Evolutionary conservation across 2,888 invertebrate species (phyloP).

Genomic region (Melitaea athalia): DNA sequence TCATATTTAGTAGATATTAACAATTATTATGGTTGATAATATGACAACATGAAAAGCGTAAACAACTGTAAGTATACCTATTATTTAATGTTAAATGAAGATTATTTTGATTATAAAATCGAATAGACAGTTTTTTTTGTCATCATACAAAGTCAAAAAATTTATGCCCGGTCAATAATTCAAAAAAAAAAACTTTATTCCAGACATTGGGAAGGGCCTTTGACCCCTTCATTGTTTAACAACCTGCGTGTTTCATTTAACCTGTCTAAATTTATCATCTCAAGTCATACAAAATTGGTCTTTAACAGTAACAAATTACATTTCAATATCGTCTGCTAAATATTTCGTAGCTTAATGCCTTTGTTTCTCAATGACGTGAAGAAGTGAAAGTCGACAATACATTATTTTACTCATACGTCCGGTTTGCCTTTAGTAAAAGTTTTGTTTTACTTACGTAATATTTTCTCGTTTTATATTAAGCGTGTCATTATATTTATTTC

Average conservation of each 20-base stretch:
- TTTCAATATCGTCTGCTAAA: conserved; percentile 39
- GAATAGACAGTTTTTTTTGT: not conserved
- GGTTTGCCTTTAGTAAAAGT: conserved; percentile 73
- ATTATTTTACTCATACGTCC: conserved; percentile 67
- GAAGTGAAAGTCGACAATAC: conserved; percentile 70
- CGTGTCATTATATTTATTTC: conserved; percentile 32
- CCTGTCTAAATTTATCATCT: conserved; percentile 31
- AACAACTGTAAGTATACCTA: no score
- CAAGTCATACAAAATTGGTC: conserved; percentile 33
- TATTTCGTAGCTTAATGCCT: conserved; percentile 42
- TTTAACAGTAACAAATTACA: conserved; percentile 34
- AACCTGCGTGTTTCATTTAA: conserved; percentile 32
- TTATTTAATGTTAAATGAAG: no score
- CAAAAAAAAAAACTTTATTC: conserved; percentile 39
- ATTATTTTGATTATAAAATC: not conserved
- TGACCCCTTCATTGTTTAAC: conserved; percentile 67
- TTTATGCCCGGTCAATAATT: conserved; percentile 13
- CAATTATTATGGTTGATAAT: no score
- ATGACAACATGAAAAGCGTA: no score
- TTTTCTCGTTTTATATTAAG: conserved; percentile 48
- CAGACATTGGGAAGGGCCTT: conserved; percentile 53
- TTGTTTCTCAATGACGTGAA: conserved; percentile 46
- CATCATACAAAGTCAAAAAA: not conserved
- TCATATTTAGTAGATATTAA: no score
- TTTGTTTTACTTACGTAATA: conserved; percentile 69